phyloP scores from a whole-genome alignment of 2,888 invertebrate genomes.

The Neoitamus cyanurus region DNA sequence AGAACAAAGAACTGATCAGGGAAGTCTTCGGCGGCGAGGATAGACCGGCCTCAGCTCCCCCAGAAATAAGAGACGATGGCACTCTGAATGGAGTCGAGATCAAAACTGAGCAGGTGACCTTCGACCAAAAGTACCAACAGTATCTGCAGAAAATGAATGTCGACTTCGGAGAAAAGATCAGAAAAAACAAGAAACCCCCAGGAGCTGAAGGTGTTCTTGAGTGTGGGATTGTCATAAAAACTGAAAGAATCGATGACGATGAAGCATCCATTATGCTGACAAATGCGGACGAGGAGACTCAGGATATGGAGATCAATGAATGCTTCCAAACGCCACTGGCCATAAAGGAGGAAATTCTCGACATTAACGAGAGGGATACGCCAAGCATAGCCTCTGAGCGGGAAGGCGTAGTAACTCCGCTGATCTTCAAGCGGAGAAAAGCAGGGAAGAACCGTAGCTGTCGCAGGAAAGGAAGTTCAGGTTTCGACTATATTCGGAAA shows the following conservation, averaged over 20 bases:
- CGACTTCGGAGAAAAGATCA: conserved; percentile 51
- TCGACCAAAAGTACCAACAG: conserved; percentile 63
- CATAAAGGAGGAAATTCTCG: conserved; percentile 64
- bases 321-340: conserved; percentile 62
- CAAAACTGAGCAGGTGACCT: conserved; percentile 59
- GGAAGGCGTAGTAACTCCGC: conserved; percentile 49
- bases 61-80: conserved; percentile 63
- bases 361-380: conserved; percentile 62
- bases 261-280: conserved; percentile 7
- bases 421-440: conserved; percentile 51
- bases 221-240: conserved; percentile 28
- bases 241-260: conserved; percentile 47
- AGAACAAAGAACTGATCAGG: conserved; percentile 81
- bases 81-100: conserved; percentile 58
- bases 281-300: conserved; percentile 57
- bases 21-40: conserved; percentile 82
- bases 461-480: conserved; percentile 64
- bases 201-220: neutral
- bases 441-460: conserved; percentile 57
- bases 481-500: conserved; percentile 88
- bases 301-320: conserved; percentile 55
- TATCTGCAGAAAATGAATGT: conserved; percentile 61
- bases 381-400: conserved; percentile 51
- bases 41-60: conserved; percentile 84
- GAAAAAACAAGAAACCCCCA: conserved; percentile 47